Evolutionary conservation across 2,113 vertebrate genomes (phyloP).

Genomic region (Chionomys nivalis): DNA sequence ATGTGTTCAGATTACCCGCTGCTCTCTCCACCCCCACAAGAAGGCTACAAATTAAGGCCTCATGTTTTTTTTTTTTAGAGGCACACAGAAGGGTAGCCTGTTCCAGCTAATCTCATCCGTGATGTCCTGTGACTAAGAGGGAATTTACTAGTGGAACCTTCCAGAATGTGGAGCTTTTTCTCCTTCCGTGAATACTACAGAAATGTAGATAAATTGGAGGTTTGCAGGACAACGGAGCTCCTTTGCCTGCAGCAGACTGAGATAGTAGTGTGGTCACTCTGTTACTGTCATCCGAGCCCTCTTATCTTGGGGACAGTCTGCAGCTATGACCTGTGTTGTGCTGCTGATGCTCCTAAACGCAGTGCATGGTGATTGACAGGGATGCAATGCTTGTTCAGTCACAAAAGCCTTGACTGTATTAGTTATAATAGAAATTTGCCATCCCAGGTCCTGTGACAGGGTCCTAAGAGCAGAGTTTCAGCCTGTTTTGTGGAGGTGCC

Average conservation of each 20-base stretch:
- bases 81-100: background rate
- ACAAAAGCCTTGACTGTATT: background rate
- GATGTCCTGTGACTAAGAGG: background rate
- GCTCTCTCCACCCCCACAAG: background rate
- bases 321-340: no score
- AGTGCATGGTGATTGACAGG: background rate
- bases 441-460: no score
- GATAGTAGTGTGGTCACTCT: background rate
- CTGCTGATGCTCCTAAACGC: accelerated
- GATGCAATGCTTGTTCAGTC: background rate
- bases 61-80: no score
- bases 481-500: no score
- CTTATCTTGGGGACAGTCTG: background rate
- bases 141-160: background rate
- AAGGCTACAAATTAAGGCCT: background rate
- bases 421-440: background rate
- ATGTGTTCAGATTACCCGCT: background rate
- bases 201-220: background rate
- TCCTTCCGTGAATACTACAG: background rate
- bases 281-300: background rate
- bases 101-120: accelerated
- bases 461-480: background rate
- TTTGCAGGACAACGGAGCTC: background rate
- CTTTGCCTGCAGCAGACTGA: background rate
- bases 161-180: background rate